Evolutionary conservation across 2,113 vertebrate species (phyloP), one percentile per base, ranked within the genome.

Genomic region (Protobothrops flavoviridis): DNA sequence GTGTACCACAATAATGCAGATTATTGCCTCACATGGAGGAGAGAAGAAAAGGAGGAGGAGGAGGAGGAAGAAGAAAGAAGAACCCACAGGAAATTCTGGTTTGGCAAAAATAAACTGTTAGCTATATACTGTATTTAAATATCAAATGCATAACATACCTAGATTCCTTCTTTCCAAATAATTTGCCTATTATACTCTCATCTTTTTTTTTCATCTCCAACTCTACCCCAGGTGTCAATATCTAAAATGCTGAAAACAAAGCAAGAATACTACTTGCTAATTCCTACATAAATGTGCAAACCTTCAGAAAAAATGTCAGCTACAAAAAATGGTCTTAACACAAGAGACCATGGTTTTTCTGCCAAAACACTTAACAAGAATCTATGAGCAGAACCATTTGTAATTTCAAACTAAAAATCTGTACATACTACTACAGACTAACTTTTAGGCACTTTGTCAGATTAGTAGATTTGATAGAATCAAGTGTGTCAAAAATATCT

Each of bases 71-170:
- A 69, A 64, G 94, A 69, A 86, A n/a, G 64, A 69, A 56, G 92
- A 93, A 50, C 13, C 64, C n/a, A 74, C 64, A 81, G 33, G 89
- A 89, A 64, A 87, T 90, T 7, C n/a, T 0, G 85, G 91, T 39
- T 74, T 87, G 52, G 17, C 61, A 94, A 93, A 85, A 94, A 93
- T 15, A 26, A 26, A 95, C 94, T 95, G 94, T 43, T 81, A 92
- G 48, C 89, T 96, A 95, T 93, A 10, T 43, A 88, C 45, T 85
- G 26, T 23, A 81, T 89, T 33, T 74, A 89, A 74, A 92, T 9
- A 8, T 53, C 7, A 45, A 24, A 89, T n/a, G 23, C 57, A 59
- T 59, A n/a, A 29, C 20, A 29, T 21, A 39, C 33, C 33, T 20
- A 81, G 8, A 29, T 55, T n/a, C 52, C 39, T 12, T n/a, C 45